Base-by-base conservation (phyloP, 2,113 vertebrate genomes). In the Pyxicephalus adspersus region DNA sequence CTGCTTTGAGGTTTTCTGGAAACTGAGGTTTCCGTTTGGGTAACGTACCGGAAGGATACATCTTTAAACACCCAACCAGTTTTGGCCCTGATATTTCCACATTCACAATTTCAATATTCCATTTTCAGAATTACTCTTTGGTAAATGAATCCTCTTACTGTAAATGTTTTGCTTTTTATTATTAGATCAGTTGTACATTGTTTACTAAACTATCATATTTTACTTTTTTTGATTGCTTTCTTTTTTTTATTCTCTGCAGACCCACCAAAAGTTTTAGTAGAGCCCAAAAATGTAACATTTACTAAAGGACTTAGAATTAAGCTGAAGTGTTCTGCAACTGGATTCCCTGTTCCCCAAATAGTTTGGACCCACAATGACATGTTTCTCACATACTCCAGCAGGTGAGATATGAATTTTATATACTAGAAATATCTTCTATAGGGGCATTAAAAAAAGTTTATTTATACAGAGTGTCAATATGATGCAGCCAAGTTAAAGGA, bases 361-460 rank as follows among this genome's bases (percentile, higher is more conserved):
- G 87, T 95, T 34, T 99, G 98, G 98, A 98, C 92, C 0, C 84
- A 96, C 86, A 96, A 98, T 0, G 95, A 94, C 83, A 94, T 95
- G 90, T 95, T 98, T 88, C 88, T 99, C 20, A 66, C 90, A 87
- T 92, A 91, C 26, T 96, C 96, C 34, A 95, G 87, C 91, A 97
- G 97, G 98, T 96, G 60, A 7, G 71, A 34, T 22, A 34, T 45
- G 15, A 1, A 45, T 1, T 13, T 45, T 45, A 45, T 45, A 45
- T 45, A 3, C 6, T n/a, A n/a, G 31, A 13, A 13, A 13, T 45
- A 2, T 45, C 5, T 45, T 45, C 3, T 45, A 45, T 45, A 45
- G 38, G 9, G 11, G 15, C 38, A 6, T 9, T 13, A 45, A 13
- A 45, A 45, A 45, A 45, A 45, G 11, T 45, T 45, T 45, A 45